Evolutionary conservation across 2,797 vertebrate species (phyloP), one percentile per base, ranked within the genome.

Genomic region (Odontamblyopus rebecca): DNA sequence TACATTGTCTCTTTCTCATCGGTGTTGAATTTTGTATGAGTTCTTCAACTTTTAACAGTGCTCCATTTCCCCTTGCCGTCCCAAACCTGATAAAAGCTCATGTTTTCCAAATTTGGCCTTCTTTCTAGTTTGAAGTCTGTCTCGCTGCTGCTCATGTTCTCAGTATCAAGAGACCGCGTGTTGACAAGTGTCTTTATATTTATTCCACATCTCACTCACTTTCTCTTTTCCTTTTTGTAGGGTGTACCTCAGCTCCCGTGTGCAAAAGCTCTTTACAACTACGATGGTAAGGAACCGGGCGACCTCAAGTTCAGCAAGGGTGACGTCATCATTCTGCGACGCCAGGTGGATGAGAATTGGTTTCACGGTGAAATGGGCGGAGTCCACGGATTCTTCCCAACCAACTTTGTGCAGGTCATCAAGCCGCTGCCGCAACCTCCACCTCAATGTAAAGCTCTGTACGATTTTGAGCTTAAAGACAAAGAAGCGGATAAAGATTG

Each of bases 401-500:
- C 97, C 78, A 99, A 96, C 92, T 99, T 98, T 26, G 98, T 99
- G 81, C 98, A 99, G 91, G 96, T 99, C 85, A 95, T 99, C 89
- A 99, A 98, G 89, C 96, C 97, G 30, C 95, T 99, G 89, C 97
- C 97, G 78, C 97, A 97, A 76, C 97, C 98, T 1, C 97, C 97
- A 0, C 97, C 98, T 78, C 98, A 99, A 93, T 99, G 98, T 94
- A 99, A 97, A 91, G 98, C 97, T 79, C 95, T 99, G 82, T 99
- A 99, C 78, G 98, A 99, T 93, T 99, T 99, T 80, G 97, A 99
- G 94, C 95, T 99, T 30, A 98, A 98, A 93, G 98, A 99, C 92
- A 98, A 98, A 89, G 98, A 99, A 94, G 97, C 97, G 0, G 98
- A 99, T 93, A 99, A 99, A 89, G 98, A 99, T 88, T 99, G 98